Evolutionary conservation across 2,888 invertebrate genomes (phyloP).

Genomic region (Drosophila anomalata): DNA sequence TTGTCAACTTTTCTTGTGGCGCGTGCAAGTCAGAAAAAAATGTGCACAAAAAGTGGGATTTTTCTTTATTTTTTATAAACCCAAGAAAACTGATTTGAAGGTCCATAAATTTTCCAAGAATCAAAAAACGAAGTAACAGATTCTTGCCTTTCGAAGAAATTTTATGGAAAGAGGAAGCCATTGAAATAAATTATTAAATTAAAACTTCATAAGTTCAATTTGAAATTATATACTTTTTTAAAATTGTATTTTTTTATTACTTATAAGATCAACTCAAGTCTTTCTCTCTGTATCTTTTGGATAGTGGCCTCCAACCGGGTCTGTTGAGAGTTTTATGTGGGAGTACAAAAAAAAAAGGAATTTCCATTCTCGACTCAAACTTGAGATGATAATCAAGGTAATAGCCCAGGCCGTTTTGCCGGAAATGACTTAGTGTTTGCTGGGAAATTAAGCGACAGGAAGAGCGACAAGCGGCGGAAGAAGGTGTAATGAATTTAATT

Average conservation of each 20-base stretch:
- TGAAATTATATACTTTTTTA: background rate
- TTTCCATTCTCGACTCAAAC: slow-evolving; percentile 53
- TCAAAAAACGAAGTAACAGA: background rate
- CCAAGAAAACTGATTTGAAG: background rate
- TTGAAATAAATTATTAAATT: background rate
- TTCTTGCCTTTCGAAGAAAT: background rate
- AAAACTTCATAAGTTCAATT: background rate
- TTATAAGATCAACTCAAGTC: background rate
- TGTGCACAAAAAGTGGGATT: slow-evolving; percentile 25
- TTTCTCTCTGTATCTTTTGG: slow-evolving; percentile 3
- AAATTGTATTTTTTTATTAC: background rate
- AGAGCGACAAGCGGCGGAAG: slow-evolving; percentile 50
- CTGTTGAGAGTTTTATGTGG: slow-evolving; percentile 43
- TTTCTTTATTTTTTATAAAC: background rate
- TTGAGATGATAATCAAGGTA: slow-evolving; percentile 75
- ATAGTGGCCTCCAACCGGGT: slow-evolving; percentile 1
- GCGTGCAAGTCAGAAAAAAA: slow-evolving; percentile 59
- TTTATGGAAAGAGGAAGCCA: background rate
- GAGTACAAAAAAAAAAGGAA: slow-evolving; percentile 18
- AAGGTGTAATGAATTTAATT: slow-evolving; percentile 75
- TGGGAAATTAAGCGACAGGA: slow-evolving; percentile 63
- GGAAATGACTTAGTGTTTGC: slow-evolving; percentile 77
- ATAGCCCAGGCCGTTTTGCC: slow-evolving; percentile 68
- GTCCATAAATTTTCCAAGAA: background rate
- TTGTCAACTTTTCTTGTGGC: slow-evolving; percentile 67